Evolutionary conservation across 2,113 vertebrate species (phyloP).

Genomic region (Malurus melanocephalus): DNA sequence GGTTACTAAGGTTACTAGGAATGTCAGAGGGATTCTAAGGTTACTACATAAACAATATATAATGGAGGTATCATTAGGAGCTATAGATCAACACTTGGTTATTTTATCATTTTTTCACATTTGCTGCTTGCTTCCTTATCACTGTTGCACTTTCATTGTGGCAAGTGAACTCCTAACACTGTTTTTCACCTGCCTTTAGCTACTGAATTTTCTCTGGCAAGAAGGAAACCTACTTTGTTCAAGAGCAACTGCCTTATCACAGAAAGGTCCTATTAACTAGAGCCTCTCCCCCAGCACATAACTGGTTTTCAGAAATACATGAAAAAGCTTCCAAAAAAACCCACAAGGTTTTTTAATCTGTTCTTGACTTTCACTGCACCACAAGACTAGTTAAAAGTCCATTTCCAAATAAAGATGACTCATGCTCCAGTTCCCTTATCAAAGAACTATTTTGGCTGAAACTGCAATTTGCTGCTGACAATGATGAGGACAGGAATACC

Average conservation of each 20-base stretch:
- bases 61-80: background rate
- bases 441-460: background rate
- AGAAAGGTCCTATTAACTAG: background rate
- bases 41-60: background rate
- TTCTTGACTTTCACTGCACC: background rate
- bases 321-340: background rate
- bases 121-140: background rate
- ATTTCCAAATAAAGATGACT: conserved; percentile 2
- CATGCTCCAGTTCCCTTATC: background rate
- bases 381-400: background rate
- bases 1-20: background rate
- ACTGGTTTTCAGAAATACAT: background rate
- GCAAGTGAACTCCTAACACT: background rate
- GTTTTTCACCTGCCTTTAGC: background rate
- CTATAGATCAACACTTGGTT: background rate
- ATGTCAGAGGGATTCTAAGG: background rate
- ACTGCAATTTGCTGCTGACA: background rate
- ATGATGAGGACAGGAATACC: background rate
- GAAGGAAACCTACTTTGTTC: background rate
- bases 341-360: background rate
- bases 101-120: background rate
- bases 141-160: background rate
- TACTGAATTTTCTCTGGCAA: background rate
- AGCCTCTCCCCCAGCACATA: background rate
- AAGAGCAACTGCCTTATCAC: background rate